A percentile compares a stretch with the other conserved stretches of the same genome.
phyloP scores from a whole-genome alignment of 2,113 vertebrate species.

The Calyptomena viridis region DNA sequence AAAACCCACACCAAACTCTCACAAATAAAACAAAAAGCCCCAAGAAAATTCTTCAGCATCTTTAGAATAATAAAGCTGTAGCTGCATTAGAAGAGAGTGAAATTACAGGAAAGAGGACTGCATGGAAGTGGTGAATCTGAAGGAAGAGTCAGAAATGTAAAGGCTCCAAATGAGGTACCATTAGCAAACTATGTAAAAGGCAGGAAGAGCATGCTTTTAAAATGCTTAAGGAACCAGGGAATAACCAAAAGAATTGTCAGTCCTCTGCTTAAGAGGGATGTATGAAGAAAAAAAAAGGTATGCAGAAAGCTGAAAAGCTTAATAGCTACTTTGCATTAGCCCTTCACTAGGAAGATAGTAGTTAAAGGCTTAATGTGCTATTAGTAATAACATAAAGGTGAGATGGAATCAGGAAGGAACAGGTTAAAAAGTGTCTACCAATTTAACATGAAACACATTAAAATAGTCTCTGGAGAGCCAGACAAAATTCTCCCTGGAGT shows the following conservation, averaged over 20 bases:
- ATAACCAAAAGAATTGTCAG: slow-evolving; percentile 22
- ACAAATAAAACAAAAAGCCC: not conserved
- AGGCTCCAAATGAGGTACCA: slow-evolving; percentile 20
- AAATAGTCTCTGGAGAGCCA: slow-evolving; percentile 49
- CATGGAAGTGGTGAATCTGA: not conserved
- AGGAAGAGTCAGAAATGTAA: not conserved
- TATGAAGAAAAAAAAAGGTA: not conserved
- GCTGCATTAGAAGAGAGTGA: not conserved
- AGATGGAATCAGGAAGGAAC: slow-evolving; percentile 55
- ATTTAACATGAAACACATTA: slow-evolving; percentile 57
- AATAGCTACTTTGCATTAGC: slow-evolving; percentile 36
- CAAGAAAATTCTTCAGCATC: not conserved
- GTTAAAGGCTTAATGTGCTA: slow-evolving; percentile 36
- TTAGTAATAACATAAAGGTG: slow-evolving; percentile 3
- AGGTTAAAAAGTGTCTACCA: slow-evolving; percentile 50
- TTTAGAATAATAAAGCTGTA: not conserved
- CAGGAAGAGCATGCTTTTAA: slow-evolving; percentile 35
- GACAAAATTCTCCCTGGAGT: slow-evolving; percentile 31
- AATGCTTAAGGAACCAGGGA: not conserved
- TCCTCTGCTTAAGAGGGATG: not conserved
- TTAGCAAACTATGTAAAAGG: slow-evolving; percentile 43
- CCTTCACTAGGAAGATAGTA: slow-evolving; percentile 27
- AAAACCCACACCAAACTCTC: not conserved
- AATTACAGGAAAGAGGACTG: not conserved
- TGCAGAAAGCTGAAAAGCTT: slow-evolving; percentile 34